A percentile compares a stretch with the other conserved stretches of the same genome.
Evolutionary conservation across 1,140 invertebrate genomes (phyloP).

Genomic region (Danaus melanippus): DNA sequence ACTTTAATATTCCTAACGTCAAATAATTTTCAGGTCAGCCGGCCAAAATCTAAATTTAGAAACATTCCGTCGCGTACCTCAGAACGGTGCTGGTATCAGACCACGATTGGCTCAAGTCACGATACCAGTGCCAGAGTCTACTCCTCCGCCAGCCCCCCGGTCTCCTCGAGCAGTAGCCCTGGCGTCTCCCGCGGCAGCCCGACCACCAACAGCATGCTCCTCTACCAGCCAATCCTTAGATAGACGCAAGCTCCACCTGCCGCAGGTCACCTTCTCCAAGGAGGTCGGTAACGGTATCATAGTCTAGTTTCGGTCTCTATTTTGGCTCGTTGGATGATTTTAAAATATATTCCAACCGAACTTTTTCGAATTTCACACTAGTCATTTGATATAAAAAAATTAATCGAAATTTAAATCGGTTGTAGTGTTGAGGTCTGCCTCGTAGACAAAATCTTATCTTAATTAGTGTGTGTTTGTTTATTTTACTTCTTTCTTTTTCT

Average conservation of each 20-base stretch:
- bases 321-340: constrained; percentile 13
- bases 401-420: constrained; percentile 38
- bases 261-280: constrained; percentile 86
- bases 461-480: constrained; percentile 28
- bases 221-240: constrained; percentile 58
- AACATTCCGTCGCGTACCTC: constrained; percentile 78
- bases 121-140: constrained; percentile 47
- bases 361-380: constrained; percentile 30
- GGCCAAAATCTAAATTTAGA: constrained; percentile 82
- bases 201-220: constrained; percentile 72
- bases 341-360: constrained; percentile 8
- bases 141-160: constrained; percentile 43
- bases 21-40: constrained; percentile 70
- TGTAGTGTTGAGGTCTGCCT: constrained; percentile 37
- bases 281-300: constrained; percentile 86
- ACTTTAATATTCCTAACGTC: neutral
- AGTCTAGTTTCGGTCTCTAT: constrained; percentile 57
- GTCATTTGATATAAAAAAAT: constrained; percentile 36
- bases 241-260: constrained; percentile 77
- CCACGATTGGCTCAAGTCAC: constrained; percentile 48
- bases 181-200: constrained; percentile 45
- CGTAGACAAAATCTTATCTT: constrained; percentile 10
- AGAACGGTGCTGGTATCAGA: constrained; percentile 45
- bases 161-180: constrained; percentile 42
- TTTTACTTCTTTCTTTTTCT: constrained; percentile 20